phyloP scores from a whole-genome alignment of 1,140 invertebrate genomes.

The Halictus rubicundus region DNA sequence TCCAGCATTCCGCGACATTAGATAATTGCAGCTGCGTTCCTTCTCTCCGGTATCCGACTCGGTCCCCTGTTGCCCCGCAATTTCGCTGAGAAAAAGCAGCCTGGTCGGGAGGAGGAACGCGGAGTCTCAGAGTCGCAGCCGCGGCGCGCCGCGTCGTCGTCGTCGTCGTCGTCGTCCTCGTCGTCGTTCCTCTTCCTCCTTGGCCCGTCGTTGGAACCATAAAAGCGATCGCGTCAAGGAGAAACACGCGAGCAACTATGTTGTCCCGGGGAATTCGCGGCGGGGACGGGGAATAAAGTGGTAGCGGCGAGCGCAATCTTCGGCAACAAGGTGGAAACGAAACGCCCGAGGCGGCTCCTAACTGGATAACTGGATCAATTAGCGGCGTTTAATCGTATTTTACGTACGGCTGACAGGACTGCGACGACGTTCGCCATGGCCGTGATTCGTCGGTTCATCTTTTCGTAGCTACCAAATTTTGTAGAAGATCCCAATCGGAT shows the following conservation, averaged over 20 bases:
- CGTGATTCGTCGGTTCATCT: too few relatives aligned
- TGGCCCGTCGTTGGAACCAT: constrained; percentile 37
- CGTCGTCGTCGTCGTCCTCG: too few relatives aligned
- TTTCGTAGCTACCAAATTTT: too few relatives aligned
- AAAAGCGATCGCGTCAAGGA: constrained; percentile 52
- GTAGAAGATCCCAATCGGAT: too few relatives aligned
- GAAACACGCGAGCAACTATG: constrained; percentile 15
- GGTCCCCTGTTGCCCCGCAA: background rate
- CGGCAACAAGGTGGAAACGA: constrained; percentile 8
- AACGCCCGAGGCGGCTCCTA: background rate
- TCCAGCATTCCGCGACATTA: constrained; percentile 43
- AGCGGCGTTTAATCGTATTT: constrained; percentile 5
- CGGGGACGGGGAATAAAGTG: background rate
- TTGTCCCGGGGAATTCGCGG: background rate
- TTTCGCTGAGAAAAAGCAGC: constrained; percentile 40
- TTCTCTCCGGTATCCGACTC: background rate
- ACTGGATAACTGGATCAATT: background rate
- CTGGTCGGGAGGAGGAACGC: background rate
- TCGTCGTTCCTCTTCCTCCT: constrained; percentile 47
- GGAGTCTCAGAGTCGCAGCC: background rate
- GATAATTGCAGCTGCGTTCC: constrained; percentile 45
- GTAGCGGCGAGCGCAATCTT: background rate
- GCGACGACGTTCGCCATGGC: background rate
- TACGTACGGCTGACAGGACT: too few relatives aligned
- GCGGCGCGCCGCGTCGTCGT: too few relatives aligned